phyloP scores from a whole-genome alignment of 2,888 invertebrate genomes.

The Alloplasta piceator region DNA sequence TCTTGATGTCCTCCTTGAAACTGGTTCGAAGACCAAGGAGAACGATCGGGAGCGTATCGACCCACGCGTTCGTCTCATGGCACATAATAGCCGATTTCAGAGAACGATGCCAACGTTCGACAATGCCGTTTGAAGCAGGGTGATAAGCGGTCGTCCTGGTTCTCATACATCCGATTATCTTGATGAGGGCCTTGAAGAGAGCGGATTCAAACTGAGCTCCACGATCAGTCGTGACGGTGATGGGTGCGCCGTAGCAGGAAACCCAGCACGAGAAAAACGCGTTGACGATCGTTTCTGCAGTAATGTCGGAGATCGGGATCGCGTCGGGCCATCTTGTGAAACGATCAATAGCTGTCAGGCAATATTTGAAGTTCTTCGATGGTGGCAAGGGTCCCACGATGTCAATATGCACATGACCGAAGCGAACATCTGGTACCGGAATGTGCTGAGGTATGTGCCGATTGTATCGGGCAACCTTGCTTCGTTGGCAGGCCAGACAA shows the following conservation, averaged over 20 bases:
- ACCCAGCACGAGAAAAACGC: slow-evolving; percentile 65
- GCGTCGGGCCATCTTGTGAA: slow-evolving; percentile 71
- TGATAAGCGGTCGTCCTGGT: too few species aligned
- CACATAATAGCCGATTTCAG: too few species aligned
- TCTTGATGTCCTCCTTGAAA: slow-evolving; percentile 57
- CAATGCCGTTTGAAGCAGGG: too few species aligned
- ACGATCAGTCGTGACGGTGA: slow-evolving; percentile 73
- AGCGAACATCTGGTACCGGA: too few species aligned
- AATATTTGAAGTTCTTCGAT: slow-evolving; percentile 73
- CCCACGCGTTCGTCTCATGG: too few species aligned
- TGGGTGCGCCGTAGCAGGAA: slow-evolving; percentile 64
- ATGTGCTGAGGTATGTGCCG: slow-evolving; percentile 61
- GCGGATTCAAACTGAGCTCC: slow-evolving; percentile 79
- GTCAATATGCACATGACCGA: too few species aligned
- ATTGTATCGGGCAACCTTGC: slow-evolving; percentile 73
- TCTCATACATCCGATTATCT: too few species aligned
- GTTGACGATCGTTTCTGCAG: slow-evolving; percentile 56
- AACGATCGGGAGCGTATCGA: slow-evolving; percentile 62
- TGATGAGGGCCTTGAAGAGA: slow-evolving; percentile 75
- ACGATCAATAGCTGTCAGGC: slow-evolving; percentile 77
- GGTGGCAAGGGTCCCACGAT: slow-evolving; percentile 76
- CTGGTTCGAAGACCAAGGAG: slow-evolving; percentile 65
- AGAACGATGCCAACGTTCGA: too few species aligned
- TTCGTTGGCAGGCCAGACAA: slow-evolving; percentile 74
- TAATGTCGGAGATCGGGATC: slow-evolving; percentile 61